phyloP scores from a whole-genome alignment of 2,113 vertebrate species.

The Laticauda laticaudata region DNA sequence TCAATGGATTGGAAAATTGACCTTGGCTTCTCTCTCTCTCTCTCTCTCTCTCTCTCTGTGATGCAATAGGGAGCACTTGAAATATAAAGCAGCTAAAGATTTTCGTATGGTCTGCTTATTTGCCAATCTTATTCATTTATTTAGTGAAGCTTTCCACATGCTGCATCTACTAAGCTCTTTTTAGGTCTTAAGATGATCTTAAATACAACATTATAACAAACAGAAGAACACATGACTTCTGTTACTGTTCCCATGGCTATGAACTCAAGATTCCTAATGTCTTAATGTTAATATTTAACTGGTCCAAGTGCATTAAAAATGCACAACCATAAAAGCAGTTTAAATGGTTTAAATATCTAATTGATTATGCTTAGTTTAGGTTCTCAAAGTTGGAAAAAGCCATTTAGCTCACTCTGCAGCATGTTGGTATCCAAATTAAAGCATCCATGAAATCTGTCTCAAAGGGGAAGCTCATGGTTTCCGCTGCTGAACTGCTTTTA shows the following conservation, averaged over 20 bases:
- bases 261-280: background rate
- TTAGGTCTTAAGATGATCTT: background rate
- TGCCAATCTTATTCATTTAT: background rate
- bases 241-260: background rate
- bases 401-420: background rate
- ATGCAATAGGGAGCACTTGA: background rate
- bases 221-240: background rate
- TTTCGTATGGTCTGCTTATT: background rate
- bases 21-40: background rate
- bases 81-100: background rate
- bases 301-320: background rate
- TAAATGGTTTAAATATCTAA: background rate
- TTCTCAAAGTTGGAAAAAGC: background rate
- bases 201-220: constrained; percentile 5
- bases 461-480: background rate
- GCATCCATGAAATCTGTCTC: background rate
- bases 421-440: background rate
- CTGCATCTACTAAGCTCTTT: background rate
- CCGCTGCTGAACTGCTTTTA: background rate
- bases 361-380: background rate
- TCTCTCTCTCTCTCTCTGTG: too few relatives aligned
- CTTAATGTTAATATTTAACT: background rate
- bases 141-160: background rate
- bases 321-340: background rate
- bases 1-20: background rate